phyloP scores from a whole-genome alignment of 2,113 vertebrate species.

The Aegotheles bennettii region DNA sequence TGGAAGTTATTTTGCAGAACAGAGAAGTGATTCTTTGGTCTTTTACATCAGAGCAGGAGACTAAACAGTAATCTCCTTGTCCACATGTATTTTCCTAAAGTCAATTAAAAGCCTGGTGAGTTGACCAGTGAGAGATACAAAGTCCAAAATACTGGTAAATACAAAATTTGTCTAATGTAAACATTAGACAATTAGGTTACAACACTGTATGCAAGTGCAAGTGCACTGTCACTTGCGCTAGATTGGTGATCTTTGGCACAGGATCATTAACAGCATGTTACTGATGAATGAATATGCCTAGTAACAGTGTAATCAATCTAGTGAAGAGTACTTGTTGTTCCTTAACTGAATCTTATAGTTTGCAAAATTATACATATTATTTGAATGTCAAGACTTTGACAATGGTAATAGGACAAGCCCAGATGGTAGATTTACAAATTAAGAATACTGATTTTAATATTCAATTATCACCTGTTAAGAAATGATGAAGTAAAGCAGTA shows the following conservation, averaged over 20 bases:
- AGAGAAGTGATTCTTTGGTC: neutral
- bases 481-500: neutral
- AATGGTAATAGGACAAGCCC: neutral
- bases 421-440: neutral
- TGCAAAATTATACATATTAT: neutral
- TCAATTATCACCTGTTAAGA: neutral
- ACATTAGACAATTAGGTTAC: neutral
- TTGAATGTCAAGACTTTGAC: neutral
- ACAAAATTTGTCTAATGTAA: neutral
- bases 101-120: neutral
- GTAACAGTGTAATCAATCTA: neutral
- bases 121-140: neutral
- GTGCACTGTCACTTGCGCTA: too few relatives aligned
- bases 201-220: neutral
- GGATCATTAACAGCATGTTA: neutral
- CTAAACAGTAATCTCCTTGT: neutral
- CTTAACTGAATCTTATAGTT: neutral
- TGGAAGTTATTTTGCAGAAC: neutral
- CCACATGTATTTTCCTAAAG: neutral
- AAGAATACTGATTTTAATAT: neutral
- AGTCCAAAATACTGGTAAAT: neutral
- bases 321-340: neutral
- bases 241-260: neutral
- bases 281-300: neutral
- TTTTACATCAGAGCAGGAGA: neutral